These are phyloP conservation scores for Sturnira hondurensis DNA, from an alignment of 2,113 vertebrate species.

Conservation along the genomic window DNA sequence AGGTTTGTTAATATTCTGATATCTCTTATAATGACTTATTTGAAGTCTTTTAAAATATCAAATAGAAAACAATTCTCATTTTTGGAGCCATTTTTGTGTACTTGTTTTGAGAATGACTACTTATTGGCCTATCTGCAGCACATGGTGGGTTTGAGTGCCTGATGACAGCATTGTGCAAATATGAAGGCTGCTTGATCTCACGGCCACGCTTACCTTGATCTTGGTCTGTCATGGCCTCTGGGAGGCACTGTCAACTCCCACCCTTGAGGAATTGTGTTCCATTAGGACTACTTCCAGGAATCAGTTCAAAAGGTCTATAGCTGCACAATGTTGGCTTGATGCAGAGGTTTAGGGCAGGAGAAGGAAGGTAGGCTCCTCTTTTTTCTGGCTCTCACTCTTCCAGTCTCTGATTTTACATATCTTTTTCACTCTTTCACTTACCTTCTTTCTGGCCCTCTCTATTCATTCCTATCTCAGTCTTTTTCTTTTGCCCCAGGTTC, in stretches of 20 bases:
- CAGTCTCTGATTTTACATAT: neutral
- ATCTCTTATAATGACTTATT: neutral
- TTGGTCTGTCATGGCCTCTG: neutral
- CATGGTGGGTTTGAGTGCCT: neutral
- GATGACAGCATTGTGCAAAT: neutral
- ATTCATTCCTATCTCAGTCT: neutral
- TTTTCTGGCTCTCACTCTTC: neutral
- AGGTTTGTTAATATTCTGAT: neutral
- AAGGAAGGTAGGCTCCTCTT: neutral
- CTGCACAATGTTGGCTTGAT: neutral
- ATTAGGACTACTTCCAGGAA: neutral
- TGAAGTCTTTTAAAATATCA: conserved; percentile 19
- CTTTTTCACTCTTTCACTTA: neutral
- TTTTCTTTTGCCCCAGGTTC: neutral
- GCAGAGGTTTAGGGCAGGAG: neutral
- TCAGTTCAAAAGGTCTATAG: neutral
- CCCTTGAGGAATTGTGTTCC: neutral
- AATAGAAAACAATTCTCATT: neutral
- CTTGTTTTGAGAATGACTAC: conserved; percentile 3
- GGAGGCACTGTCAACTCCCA: neutral
- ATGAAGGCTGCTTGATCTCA: neutral
- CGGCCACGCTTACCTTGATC: neutral
- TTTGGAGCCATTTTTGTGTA: neutral
- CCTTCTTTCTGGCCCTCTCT: neutral
- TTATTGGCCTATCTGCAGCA: neutral